Conservation (phyloP, 2,797 vertebrate species). For the Phataginus tetradactyla region DNA sequence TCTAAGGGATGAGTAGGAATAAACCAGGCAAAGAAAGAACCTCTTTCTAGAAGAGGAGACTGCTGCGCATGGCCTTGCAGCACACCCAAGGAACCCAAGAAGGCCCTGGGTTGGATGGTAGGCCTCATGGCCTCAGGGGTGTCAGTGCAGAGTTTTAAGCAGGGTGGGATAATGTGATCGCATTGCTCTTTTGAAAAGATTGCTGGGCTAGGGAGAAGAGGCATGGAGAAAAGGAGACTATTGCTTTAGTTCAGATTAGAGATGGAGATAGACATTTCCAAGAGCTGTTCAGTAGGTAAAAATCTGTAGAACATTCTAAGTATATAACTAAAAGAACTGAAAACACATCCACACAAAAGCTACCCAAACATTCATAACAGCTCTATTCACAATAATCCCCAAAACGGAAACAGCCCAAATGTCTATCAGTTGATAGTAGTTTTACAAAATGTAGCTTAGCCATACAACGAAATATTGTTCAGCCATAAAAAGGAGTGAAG, state of each 20-base stretch:
- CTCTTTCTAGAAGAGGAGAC: background rate
- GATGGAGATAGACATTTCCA: background rate
- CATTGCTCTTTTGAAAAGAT: background rate
- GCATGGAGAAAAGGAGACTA: background rate
- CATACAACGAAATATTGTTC: background rate
- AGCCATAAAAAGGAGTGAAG: background rate
- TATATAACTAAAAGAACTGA: background rate
- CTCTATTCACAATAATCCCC: background rate
- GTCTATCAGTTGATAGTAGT: background rate
- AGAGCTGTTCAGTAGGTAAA: background rate
- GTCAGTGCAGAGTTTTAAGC: background rate
- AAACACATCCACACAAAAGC: background rate
- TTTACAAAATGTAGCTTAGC: background rate
- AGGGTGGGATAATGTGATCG: background rate
- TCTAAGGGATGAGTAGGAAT: background rate
- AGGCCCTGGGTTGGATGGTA: background rate
- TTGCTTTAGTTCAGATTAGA: conserved; percentile 18
- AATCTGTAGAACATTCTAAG: conserved; percentile 22
- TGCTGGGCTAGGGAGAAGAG: background rate
- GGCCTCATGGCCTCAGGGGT: background rate
- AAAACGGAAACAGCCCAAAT: background rate
- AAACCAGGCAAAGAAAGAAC: background rate
- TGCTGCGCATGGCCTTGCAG: background rate
- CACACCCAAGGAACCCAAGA: background rate
- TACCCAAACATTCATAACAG: background rate